Evolutionary conservation across 30 jellyfish, hydroid and myxozoan species (phyloP).

Genomic region (Nemopilema nomurai): DNA sequence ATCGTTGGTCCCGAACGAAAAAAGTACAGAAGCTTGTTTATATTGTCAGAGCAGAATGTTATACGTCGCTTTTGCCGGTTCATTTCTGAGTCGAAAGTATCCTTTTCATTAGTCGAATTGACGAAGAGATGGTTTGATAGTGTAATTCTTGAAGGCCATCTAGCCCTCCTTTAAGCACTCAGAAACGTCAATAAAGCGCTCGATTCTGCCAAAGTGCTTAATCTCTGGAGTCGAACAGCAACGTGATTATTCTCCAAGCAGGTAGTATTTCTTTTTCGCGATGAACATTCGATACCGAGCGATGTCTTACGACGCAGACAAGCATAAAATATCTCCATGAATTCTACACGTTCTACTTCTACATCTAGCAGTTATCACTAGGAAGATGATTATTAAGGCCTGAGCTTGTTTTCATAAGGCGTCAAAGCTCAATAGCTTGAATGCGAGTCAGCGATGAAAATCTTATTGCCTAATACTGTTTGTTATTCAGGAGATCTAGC

Average conservation of each 20-base stretch:
- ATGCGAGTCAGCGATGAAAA: neutral
- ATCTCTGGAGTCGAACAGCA: neutral
- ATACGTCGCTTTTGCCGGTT: slow-evolving; percentile 70
- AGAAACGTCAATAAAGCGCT: neutral
- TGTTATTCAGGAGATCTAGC: neutral
- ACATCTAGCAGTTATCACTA: neutral
- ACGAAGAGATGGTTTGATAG: neutral
- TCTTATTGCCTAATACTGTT: neutral
- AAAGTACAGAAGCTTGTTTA: slow-evolving; percentile 66
- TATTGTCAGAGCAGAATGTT: slow-evolving; percentile 67
- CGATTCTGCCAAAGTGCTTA: neutral
- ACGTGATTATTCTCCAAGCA: neutral
- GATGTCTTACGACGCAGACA: neutral
- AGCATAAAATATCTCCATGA: neutral
- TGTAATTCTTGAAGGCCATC: neutral
- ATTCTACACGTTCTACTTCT: neutral
- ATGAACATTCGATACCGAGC: neutral
- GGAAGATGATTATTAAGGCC: neutral
- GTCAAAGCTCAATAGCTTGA: no score
- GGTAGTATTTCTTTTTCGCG: neutral
- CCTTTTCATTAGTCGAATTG: slow-evolving; percentile 1
- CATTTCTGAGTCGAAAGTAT: slow-evolving; percentile 79
- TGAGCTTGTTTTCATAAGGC: neutral
- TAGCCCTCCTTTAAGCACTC: neutral
- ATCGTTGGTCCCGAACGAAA: slow-evolving; percentile 81